Conservation (phyloP, 2,797 vertebrate genomes). For the Pempheris klunzingeri region DNA sequence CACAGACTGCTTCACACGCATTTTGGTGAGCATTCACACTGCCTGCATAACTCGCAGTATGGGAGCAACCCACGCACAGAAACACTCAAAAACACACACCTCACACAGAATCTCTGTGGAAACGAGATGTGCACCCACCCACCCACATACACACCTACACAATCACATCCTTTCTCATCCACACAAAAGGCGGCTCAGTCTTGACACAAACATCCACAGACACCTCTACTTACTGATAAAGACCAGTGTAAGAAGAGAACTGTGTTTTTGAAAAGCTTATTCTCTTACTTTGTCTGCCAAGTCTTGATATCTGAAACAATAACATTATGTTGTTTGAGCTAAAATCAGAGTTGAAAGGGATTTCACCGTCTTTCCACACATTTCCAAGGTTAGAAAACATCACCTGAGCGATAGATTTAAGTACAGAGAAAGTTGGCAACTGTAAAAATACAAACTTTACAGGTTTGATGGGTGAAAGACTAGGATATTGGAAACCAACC, state of each 20-base stretch:
- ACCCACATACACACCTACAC: slow-evolving; percentile 40
- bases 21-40: slow-evolving; percentile 9
- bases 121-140: slow-evolving; percentile 35
- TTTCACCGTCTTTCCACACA: slow-evolving; percentile 16
- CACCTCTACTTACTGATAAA: slow-evolving; percentile 35
- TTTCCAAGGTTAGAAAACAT: slow-evolving; percentile 18
- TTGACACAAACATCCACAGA: slow-evolving; percentile 17
- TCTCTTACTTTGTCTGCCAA: slow-evolving; percentile 8
- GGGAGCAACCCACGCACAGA: slow-evolving; percentile 38
- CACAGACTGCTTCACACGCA: not conserved
- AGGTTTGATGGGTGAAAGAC: slow-evolving; percentile 1
- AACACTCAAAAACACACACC: slow-evolving; percentile 39
- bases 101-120: slow-evolving; percentile 46
- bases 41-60: slow-evolving; percentile 13
- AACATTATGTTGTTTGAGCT: slow-evolving; percentile 9
- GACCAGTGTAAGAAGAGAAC: slow-evolving; percentile 31
- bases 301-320: slow-evolving; percentile 23
- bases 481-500: slow-evolving; percentile 7
- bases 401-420: slow-evolving; percentile 12
- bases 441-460: slow-evolving; percentile 28
- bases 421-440: slow-evolving; percentile 14
- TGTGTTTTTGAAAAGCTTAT: slow-evolving; percentile 46
- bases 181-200: slow-evolving; percentile 16
- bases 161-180: slow-evolving; percentile 25
- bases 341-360: slow-evolving; percentile 19